Evolutionary conservation across 2,888 invertebrate species (phyloP), one percentile per base, ranked within the genome.

Genomic region (Autographa gamma): DNA sequence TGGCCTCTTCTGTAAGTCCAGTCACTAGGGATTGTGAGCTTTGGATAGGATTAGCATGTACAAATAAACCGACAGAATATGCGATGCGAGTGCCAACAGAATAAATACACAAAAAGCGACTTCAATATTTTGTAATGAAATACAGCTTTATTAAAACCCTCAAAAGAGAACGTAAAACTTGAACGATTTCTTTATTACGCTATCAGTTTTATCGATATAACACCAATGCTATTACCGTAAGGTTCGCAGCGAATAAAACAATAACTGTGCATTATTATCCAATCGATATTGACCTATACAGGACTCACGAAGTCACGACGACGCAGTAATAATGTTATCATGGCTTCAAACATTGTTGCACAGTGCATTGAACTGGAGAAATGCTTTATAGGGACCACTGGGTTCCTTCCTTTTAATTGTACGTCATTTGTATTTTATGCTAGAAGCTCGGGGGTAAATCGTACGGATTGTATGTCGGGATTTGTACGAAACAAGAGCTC

Each of bases 281-380:
- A 73, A 84, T 77, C 76, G 71, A 76, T 74, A 74, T 64, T 82
- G 83, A 84, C 79, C 80, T 79, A 82, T 68, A 63, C 71, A 63
- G 25, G 52, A 43, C 74, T 76, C 80, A 76, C 82, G 76, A 69
- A 82, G 82, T 82, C 83, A 82, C 84, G 83, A 84, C 79, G 54
- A 13, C 63, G 38, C 62, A 71, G 68, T 80, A 78, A 83, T 82
- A 79, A 80, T 66, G 79, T 74, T 79, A 82, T 82, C 77, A 73
- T 69, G 64, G 66, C 73, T 71, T 60, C 60, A 66, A 70, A 79
- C 71, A 72, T 43, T 73, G 74, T 77, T 69, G 66, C 60, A 31
- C 63, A 60, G 66, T 77, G 60, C 48, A 73, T 63, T 56, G 41
- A 54, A 48, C 60, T 63, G 59, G 59, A 69, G 67, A 80, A 68